These are phyloP conservation scores for Timema podura DNA, from an alignment of 2,888 invertebrate genomes.

Conservation along the genomic window DNA sequence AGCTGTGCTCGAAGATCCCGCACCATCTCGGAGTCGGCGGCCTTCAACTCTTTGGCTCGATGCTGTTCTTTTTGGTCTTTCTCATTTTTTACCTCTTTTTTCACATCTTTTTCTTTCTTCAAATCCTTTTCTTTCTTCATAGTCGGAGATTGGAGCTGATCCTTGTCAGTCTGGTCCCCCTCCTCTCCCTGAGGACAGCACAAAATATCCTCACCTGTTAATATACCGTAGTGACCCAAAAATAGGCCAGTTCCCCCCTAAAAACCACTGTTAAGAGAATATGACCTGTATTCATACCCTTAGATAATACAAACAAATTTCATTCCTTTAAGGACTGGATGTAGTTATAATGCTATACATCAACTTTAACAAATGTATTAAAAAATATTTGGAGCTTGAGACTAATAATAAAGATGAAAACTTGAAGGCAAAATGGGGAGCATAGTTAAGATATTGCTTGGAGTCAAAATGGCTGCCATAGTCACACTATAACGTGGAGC, in stretches of 20 bases:
- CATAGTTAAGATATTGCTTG: too few relatives aligned
- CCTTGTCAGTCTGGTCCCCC: constrained; percentile 41
- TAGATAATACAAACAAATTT: too few relatives aligned
- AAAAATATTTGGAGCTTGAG: too few relatives aligned
- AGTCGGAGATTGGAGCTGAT: constrained; percentile 47
- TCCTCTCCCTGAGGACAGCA: constrained; percentile 27
- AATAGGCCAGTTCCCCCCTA: neutral
- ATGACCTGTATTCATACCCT: neutral
- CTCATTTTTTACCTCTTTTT: constrained; percentile 48
- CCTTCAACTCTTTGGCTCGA: constrained; percentile 59
- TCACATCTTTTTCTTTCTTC: constrained; percentile 58
- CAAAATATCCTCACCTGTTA: too few relatives aligned
- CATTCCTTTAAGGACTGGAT: too few relatives aligned
- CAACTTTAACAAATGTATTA: too few relatives aligned
- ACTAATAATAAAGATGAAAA: too few relatives aligned
- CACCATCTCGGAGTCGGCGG: constrained; percentile 67
- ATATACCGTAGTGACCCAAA: too few relatives aligned
- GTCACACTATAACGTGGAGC: too few relatives aligned
- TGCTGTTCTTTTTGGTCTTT: constrained; percentile 51
- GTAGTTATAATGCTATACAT: too few relatives aligned
- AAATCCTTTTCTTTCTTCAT: constrained; percentile 41
- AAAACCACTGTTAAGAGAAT: neutral
- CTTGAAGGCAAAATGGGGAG: too few relatives aligned
- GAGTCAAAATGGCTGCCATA: too few relatives aligned
- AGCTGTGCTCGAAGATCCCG: constrained; percentile 87